Conservation (phyloP, 1,140 invertebrate species). For the Eulimnadia texana region DNA sequence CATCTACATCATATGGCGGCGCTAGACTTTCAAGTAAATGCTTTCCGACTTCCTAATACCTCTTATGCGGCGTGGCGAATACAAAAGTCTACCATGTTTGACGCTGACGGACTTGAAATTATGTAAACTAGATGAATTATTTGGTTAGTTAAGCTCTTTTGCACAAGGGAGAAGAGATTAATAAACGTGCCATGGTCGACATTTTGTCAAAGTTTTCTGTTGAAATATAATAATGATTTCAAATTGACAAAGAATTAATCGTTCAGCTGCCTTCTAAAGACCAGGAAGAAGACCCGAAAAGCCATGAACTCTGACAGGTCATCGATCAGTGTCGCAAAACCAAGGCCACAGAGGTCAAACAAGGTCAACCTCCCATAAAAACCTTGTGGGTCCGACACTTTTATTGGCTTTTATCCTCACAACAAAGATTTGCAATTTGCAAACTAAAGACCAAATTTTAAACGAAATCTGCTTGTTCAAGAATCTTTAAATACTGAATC, state of each 20-base stretch:
- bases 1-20: neutral
- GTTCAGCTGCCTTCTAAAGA: neutral
- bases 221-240: neutral
- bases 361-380: neutral
- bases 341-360: neutral
- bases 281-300: neutral
- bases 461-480: too few species aligned
- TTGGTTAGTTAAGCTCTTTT: neutral
- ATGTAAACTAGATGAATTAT: neutral
- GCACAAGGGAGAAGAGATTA: neutral
- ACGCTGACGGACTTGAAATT: too few species aligned
- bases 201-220: neutral
- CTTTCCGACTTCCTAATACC: neutral
- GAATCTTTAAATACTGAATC: too few species aligned
- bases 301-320: neutral
- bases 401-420: too few species aligned
- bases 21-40: neutral
- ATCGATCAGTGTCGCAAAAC: neutral
- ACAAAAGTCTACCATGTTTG: too few species aligned
- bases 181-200: neutral
- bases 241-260: neutral
- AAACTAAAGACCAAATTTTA: too few species aligned
- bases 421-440: too few species aligned
- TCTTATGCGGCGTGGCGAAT: neutral
- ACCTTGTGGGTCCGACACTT: too few species aligned